These are phyloP conservation scores for Athetis lepigone DNA, from an alignment of 2,888 invertebrate genomes.

Conservation along the genomic window DNA sequence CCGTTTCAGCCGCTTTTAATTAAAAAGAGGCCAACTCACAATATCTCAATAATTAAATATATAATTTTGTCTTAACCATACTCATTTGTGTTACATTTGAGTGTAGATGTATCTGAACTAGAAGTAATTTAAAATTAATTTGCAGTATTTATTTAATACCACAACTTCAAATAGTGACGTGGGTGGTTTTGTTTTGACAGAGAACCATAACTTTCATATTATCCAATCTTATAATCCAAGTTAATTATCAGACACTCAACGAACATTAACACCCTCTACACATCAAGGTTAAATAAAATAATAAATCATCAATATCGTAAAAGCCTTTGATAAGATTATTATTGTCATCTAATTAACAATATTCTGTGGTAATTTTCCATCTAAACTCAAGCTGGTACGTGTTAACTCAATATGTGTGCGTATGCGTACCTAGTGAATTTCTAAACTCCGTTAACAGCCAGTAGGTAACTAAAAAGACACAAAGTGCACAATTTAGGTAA, in stretches of 20 bases:
- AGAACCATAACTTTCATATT: not conserved
- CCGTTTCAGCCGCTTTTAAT: too few relatives aligned
- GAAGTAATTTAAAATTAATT: too few relatives aligned
- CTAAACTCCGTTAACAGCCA: not conserved
- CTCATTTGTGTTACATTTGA: too few relatives aligned
- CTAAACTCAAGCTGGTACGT: not conserved
- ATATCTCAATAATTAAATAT: too few relatives aligned
- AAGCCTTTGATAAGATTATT: constrained; percentile 46
- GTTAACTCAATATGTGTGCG: not conserved
- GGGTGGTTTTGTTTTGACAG: too few relatives aligned
- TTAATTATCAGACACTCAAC: constrained; percentile 22
- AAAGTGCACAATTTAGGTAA: too few relatives aligned
- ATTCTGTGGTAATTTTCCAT: constrained; percentile 28
- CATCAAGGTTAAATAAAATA: constrained; percentile 38
- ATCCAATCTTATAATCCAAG: constrained; percentile 1
- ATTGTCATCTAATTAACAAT: constrained; percentile 2
- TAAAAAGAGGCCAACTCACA: too few relatives aligned
- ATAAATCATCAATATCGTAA: constrained; percentile 28
- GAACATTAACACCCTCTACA: constrained; percentile 14
- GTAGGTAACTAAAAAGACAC: too few relatives aligned
- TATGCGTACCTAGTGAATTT: not conserved
- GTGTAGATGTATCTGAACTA: too few relatives aligned
- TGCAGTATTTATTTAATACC: too few relatives aligned
- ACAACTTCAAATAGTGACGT: too few relatives aligned
- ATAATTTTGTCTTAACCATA: too few relatives aligned